phyloP scores from a whole-genome alignment of 2,797 vertebrate species.

The Gambelia wislizenii region DNA sequence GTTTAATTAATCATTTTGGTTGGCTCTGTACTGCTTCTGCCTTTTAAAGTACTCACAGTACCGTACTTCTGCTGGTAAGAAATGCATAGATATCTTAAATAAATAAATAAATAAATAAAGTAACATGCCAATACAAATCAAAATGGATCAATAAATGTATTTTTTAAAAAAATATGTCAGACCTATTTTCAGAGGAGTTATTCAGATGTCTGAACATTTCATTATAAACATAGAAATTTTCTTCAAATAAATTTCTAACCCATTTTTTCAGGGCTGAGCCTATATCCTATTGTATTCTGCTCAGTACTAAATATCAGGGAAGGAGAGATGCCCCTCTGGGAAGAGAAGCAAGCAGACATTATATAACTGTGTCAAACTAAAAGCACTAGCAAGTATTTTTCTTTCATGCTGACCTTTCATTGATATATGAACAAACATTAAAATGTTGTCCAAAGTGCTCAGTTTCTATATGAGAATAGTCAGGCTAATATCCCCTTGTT shows the following conservation, averaged over 20 bases:
- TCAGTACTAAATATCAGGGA: neutral
- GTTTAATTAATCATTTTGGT: neutral
- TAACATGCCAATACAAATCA: neutral
- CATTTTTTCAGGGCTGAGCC: neutral
- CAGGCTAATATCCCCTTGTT: conserved; percentile 1
- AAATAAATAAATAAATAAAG: neutral
- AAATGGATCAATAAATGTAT: neutral
- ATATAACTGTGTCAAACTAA: neutral
- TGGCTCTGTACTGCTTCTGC: neutral
- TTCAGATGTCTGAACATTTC: neutral
- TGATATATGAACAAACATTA: neutral
- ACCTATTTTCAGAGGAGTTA: neutral
- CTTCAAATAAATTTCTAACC: neutral
- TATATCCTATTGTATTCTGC: neutral
- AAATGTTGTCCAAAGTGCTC: conserved; percentile 3
- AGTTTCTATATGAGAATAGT: conserved; percentile 17
- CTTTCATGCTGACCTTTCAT: neutral
- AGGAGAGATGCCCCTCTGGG: neutral
- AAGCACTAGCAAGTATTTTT: neutral
- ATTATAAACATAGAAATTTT: neutral
- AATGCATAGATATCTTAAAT: neutral
- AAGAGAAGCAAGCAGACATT: neutral
- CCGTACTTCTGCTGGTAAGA: neutral
- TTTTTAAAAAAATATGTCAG: neutral
- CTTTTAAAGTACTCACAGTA: neutral